phyloP scores from a whole-genome alignment of 2,797 vertebrate species.

The Lagodon rhomboides region DNA sequence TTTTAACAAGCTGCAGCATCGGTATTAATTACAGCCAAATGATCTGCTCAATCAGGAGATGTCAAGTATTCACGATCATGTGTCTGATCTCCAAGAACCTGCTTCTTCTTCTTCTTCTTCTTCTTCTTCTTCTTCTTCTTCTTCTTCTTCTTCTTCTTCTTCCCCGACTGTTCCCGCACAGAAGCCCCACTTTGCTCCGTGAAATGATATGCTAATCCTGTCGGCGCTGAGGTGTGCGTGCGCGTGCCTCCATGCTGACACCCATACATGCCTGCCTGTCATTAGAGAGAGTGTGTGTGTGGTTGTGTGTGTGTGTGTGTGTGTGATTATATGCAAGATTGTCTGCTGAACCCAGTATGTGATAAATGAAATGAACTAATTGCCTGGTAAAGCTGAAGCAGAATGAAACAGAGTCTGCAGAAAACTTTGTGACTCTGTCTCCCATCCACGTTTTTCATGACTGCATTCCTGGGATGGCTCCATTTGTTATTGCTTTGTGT shows the following conservation, averaged over 20 bases:
- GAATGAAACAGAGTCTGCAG: slow-evolving; percentile 42
- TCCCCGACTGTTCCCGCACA: slow-evolving; percentile 31
- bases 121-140: slow-evolving; percentile 44
- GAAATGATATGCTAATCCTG: slow-evolving; percentile 77
- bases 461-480: slow-evolving; percentile 45
- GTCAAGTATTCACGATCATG: slow-evolving; percentile 42
- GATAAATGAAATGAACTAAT: slow-evolving; percentile 69
- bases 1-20: slow-evolving; percentile 17
- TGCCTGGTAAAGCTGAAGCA: slow-evolving; percentile 57
- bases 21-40: slow-evolving; percentile 52
- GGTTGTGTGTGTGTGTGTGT: background rate
- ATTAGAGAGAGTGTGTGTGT: slow-evolving; percentile 30
- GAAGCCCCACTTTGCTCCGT: slow-evolving; percentile 50
- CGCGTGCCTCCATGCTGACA: slow-evolving; percentile 39
- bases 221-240: slow-evolving; percentile 47
- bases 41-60: slow-evolving; percentile 45
- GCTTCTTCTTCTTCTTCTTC: slow-evolving; percentile 47
- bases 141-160: slow-evolving; percentile 41
- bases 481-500: slow-evolving; percentile 28
- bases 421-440: slow-evolving; percentile 42
- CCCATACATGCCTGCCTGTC: slow-evolving; percentile 23
- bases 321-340: slow-evolving; percentile 48
- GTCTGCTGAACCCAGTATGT: slow-evolving; percentile 42
- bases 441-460: slow-evolving; percentile 45
- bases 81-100: slow-evolving; percentile 58